These are phyloP conservation scores for Callipepla squamata DNA, from an alignment of 2,113 vertebrate species.

Conservation along the genomic window DNA sequence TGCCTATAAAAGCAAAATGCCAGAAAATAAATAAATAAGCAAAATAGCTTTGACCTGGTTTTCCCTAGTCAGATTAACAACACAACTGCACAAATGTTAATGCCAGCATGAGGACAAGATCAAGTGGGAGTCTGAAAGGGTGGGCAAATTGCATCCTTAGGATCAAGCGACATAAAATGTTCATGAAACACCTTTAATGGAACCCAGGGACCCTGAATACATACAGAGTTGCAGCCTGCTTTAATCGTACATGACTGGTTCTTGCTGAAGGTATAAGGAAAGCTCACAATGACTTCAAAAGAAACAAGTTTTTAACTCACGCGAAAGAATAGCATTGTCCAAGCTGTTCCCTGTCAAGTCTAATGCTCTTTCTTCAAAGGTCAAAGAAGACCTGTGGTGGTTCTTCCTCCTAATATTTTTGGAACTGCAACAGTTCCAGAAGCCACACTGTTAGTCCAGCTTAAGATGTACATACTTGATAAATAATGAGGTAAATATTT, in stretches of 20 bases:
- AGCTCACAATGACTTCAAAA: neutral
- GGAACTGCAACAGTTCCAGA: neutral
- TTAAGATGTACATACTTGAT: neutral
- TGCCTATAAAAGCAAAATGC: neutral
- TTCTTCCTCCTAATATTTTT: neutral
- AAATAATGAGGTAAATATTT: neutral
- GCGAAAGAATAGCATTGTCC: neutral
- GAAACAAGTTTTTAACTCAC: neutral
- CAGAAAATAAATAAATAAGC: slow-evolving; percentile 5
- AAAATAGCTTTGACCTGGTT: neutral
- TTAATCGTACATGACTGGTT: neutral
- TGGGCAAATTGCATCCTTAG: neutral
- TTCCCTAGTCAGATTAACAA: neutral
- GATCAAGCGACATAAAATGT: neutral
- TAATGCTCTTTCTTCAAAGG: neutral
- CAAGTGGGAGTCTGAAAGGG: neutral
- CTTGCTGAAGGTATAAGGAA: neutral
- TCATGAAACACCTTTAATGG: neutral
- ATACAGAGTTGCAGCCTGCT: neutral
- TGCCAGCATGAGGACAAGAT: neutral
- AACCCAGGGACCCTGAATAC: neutral
- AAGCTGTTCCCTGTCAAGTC: neutral
- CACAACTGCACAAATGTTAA: neutral
- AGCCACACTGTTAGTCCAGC: neutral
- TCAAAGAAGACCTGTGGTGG: neutral